These are phyloP conservation scores for Proteles cristata DNA, from an alignment of 2,113 vertebrate species.

Conservation along the genomic window DNA sequence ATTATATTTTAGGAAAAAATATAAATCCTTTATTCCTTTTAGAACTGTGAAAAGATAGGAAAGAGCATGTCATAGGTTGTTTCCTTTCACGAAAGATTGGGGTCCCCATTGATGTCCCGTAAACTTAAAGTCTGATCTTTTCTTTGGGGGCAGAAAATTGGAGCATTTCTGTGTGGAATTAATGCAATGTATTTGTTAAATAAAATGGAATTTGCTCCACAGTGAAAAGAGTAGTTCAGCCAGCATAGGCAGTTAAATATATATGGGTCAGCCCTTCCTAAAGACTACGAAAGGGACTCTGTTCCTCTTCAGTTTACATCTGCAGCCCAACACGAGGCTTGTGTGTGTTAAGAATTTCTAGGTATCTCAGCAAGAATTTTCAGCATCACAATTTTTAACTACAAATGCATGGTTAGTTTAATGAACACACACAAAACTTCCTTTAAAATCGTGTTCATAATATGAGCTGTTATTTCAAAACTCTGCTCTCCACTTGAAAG, in stretches of 20 bases:
- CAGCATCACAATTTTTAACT: neutral
- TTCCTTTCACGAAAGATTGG: conserved; percentile 20
- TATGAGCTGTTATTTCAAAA: conserved; percentile 26
- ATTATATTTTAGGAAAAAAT: conserved; percentile 4
- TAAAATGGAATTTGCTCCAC: conserved; percentile 5
- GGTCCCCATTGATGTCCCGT: neutral
- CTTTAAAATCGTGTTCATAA: conserved; percentile 13
- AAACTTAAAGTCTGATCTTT: conserved; percentile 17
- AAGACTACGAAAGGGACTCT: neutral
- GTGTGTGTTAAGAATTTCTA: conserved; percentile 19
- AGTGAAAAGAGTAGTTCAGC: neutral
- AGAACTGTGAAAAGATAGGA: conserved; percentile 36
- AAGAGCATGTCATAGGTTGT: neutral
- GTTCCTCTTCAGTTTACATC: neutral
- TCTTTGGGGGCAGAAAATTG: neutral
- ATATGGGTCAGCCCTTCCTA: neutral
- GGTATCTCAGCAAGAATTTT: neutral
- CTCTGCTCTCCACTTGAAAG: neutral
- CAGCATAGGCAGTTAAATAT: neutral
- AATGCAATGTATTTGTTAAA: conserved; percentile 25
- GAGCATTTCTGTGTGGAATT: conserved; percentile 20
- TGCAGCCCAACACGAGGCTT: neutral
- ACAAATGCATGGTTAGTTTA: neutral
- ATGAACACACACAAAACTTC: neutral
- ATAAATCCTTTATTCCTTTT: conserved; percentile 24